Evolutionary conservation across 2,113 vertebrate species (phyloP).

Genomic region (Periophthalmus modestus): DNA sequence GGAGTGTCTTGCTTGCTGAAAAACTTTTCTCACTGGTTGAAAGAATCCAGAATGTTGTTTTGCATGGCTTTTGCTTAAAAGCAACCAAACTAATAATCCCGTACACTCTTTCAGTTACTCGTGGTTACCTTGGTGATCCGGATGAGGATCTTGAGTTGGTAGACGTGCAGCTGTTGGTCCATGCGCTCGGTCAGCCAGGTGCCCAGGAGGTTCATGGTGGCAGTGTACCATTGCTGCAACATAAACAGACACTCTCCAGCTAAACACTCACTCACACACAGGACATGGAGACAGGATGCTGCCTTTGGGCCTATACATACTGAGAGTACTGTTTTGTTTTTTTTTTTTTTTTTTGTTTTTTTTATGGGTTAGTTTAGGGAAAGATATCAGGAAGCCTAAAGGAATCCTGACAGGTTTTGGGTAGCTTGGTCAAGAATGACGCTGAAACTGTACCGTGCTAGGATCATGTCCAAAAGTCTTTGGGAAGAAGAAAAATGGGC

Average conservation of each 20-base stretch:
- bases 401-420: not conserved
- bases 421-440: not conserved
- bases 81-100: no score
- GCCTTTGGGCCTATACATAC: constrained; percentile 16
- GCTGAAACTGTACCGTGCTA: not conserved
- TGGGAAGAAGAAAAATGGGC: no score
- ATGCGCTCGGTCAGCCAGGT: constrained; percentile 99
- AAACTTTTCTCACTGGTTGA: no score
- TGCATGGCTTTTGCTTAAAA: no score
- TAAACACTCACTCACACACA: constrained; percentile 75
- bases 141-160: constrained; percentile 99
- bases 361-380: not conserved
- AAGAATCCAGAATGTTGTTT: no score
- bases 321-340: not conserved
- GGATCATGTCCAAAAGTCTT: no score
- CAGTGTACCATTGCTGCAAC: constrained; percentile 99
- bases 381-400: not conserved
- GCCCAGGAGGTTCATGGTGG: constrained; percentile 96
- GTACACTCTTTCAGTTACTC: not conserved
- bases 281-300: constrained; percentile 49
- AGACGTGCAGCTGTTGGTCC: constrained; percentile 99
- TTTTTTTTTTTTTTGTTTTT: no score
- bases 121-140: constrained; percentile 95
- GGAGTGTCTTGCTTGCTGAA: no score
- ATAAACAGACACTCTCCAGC: constrained; percentile 91